Percentiles rank a stretch among this genome's conserved stretches.
These are phyloP conservation scores for Neolamprologus sp. DNA, from an alignment of 2,113 vertebrate genomes.

Conservation along the genomic window DNA sequence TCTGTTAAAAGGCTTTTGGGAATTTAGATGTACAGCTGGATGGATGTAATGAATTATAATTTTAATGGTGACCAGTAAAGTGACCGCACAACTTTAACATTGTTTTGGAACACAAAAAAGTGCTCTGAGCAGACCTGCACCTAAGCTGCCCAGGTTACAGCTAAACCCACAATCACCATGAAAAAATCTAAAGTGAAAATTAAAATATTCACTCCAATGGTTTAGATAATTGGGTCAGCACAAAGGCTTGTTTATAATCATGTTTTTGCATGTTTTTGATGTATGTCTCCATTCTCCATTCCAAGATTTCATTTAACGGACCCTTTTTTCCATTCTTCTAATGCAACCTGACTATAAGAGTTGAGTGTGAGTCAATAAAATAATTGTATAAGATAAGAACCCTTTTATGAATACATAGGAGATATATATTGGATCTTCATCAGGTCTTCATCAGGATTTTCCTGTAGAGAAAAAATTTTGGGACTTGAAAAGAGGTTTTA, in stretches of 20 bases:
- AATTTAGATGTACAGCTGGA: neutral
- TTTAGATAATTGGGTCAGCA: neutral
- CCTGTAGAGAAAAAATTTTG: neutral
- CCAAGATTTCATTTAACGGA: neutral
- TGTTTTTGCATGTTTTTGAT: neutral
- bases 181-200: neutral
- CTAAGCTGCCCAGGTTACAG: neutral
- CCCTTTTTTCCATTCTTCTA: neutral
- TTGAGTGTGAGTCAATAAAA: neutral
- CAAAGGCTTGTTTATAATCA: neutral
- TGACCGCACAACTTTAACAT: neutral
- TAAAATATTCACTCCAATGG: neutral
- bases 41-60: neutral
- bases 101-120: neutral
- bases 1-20: neutral
- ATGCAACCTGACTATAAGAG: neutral
- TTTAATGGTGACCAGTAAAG: neutral
- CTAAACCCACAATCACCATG: neutral
- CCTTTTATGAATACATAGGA: neutral
- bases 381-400: neutral
- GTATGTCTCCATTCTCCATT: neutral
- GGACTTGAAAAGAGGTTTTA: neutral
- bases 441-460: neutral
- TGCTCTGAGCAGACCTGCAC: neutral
- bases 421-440: neutral